These are phyloP conservation scores for Potamarius usumacintae DNA, from an alignment of 2,113 vertebrate genomes.

Conservation along the genomic window DNA sequence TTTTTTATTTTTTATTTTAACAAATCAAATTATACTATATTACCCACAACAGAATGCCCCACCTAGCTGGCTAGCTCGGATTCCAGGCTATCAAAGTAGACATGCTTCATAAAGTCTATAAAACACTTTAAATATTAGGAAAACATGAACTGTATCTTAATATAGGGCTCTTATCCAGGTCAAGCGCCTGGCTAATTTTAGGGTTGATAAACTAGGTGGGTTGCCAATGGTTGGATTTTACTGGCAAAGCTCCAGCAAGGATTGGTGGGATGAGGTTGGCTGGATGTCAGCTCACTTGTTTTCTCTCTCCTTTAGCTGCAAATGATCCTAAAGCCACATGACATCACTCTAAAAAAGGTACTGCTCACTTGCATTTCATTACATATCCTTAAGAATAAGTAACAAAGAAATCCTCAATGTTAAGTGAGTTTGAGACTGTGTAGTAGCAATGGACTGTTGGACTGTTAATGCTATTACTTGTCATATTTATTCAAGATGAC, in stretches of 20 bases:
- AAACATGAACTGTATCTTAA: constrained; percentile 3
- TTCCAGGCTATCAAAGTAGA: constrained; percentile 31
- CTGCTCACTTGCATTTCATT: neutral
- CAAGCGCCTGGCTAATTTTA: constrained; percentile 28
- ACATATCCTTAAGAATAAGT: neutral
- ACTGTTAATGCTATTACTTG: neutral
- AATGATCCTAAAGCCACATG: constrained; percentile 9
- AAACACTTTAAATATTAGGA: neutral
- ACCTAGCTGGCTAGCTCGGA: constrained; percentile 34
- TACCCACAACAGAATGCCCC: constrained; percentile 21
- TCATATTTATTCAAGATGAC: neutral
- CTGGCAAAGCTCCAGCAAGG: constrained; percentile 29
- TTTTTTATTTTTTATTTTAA: neutral
- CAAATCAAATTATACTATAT: constrained; percentile 31
- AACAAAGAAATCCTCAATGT: neutral
- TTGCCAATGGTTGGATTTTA: constrained; percentile 34
- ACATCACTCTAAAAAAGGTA: neutral
- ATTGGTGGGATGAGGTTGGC: constrained; percentile 33
- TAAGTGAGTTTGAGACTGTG: neutral
- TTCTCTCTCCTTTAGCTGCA: constrained; percentile 13
- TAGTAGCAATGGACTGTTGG: neutral
- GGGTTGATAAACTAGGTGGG: constrained; percentile 23
- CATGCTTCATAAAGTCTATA: constrained; percentile 25
- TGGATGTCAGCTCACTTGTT: constrained; percentile 21
- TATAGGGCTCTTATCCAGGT: constrained; percentile 34